Evolutionary conservation across 2,113 vertebrate species (phyloP).

Genomic region (Agapornis roseicollis): DNA sequence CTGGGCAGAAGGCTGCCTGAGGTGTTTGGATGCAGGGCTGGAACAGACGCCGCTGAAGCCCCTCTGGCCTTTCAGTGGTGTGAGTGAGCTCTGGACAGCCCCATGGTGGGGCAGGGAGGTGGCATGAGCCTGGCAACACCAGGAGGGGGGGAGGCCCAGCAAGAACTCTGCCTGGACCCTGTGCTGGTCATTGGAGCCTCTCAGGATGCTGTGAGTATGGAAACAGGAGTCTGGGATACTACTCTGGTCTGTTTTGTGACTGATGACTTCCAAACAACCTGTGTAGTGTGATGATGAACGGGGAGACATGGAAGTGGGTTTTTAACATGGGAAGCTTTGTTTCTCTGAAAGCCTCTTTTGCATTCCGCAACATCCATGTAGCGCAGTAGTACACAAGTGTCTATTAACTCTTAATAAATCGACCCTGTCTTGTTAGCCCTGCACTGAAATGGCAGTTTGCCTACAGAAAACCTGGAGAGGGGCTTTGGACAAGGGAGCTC

Average conservation of each 20-base stretch:
- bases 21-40: accelerated
- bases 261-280: background rate
- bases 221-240: background rate
- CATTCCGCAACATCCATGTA: accelerated
- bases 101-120: background rate
- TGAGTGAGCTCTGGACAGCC: accelerated
- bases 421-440: background rate
- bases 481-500: background rate
- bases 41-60: accelerated
- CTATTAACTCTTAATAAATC: background rate
- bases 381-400: accelerated
- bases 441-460: background rate
- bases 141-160: background rate
- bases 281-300: background rate
- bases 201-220: background rate
- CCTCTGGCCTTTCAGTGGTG: accelerated
- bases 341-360: accelerated
- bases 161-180: accelerated
- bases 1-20: accelerated
- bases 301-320: accelerated
- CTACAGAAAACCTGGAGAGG: background rate
- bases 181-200: accelerated
- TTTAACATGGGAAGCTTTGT: background rate
- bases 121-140: background rate
- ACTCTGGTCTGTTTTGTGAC: background rate